These are phyloP conservation scores for Elachura formosa DNA, from an alignment of 2,113 vertebrate genomes.

Conservation along the genomic window DNA sequence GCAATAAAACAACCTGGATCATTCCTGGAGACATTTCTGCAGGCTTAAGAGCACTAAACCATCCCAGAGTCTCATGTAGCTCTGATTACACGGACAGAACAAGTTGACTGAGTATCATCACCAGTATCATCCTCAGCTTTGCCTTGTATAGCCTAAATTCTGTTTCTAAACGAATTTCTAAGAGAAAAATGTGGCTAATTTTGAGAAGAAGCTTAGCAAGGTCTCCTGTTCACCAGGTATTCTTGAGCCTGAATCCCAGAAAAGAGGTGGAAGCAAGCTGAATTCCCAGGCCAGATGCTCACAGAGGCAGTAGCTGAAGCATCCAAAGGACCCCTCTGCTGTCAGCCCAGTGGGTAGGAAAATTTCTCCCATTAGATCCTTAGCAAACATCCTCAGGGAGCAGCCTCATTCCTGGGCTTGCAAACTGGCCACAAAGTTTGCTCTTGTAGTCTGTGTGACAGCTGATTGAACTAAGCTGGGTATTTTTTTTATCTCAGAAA, in stretches of 20 bases:
- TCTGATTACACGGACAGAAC: not conserved
- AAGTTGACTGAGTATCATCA: not conserved
- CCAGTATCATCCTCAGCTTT: not conserved
- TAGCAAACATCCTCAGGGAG: not conserved
- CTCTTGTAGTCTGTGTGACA: not conserved
- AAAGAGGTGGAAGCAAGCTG: not conserved
- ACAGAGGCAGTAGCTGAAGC: not conserved
- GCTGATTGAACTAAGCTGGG: not conserved
- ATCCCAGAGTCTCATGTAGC: not conserved
- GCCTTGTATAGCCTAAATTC: not conserved
- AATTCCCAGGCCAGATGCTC: not conserved
- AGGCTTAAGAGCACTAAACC: constrained; percentile 7
- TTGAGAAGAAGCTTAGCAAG: not conserved
- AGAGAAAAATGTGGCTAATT: not conserved
- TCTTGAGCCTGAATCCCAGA: not conserved
- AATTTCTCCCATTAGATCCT: not conserved
- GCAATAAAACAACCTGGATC: constrained; percentile 30
- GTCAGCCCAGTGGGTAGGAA: not conserved
- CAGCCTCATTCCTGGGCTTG: not conserved
- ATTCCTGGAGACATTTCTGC: constrained; percentile 6
- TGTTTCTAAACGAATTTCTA: not conserved
- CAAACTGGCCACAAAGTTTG: not conserved
- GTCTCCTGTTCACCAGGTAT: not conserved
- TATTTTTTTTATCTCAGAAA: not conserved
- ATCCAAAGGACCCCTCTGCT: not conserved